A percentile compares a stretch with the other conserved stretches of the same genome.
phyloP scores from a whole-genome alignment of 2,888 invertebrate genomes.

The Heliconius charithonia region DNA sequence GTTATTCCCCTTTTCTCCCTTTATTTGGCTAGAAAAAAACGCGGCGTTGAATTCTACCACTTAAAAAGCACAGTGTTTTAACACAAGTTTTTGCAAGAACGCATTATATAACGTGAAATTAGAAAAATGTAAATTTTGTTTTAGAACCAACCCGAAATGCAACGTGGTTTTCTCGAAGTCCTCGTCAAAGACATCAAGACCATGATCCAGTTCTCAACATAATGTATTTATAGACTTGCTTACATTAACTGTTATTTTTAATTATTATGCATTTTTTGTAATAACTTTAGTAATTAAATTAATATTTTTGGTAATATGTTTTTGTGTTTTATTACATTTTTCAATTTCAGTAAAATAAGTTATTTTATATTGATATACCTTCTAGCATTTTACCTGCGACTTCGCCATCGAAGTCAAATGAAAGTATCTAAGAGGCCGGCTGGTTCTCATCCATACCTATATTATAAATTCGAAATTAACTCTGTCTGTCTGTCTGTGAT shows the following conservation, averaged over 20 bases:
- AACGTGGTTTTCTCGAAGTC: slow-evolving; percentile 89
- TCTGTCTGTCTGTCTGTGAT: too few relatives aligned
- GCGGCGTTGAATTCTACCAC: too few relatives aligned
- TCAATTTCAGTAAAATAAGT: not conserved
- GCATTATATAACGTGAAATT: not conserved
- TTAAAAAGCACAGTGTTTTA: too few relatives aligned
- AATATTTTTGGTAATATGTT: slow-evolving; percentile 15
- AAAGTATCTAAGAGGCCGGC: too few relatives aligned
- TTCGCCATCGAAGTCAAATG: too few relatives aligned
- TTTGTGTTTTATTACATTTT: not conserved
- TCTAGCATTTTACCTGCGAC: too few relatives aligned
- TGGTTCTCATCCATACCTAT: too few relatives aligned
- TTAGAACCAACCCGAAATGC: slow-evolving; percentile 85
- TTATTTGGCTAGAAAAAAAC: too few relatives aligned
- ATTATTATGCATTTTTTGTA: slow-evolving; percentile 27
- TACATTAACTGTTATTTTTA: slow-evolving; percentile 24
- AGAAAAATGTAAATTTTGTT: not conserved
- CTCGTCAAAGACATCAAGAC: slow-evolving; percentile 91
- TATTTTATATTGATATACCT: too few relatives aligned
- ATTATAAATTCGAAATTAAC: too few relatives aligned
- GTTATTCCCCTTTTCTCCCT: too few relatives aligned
- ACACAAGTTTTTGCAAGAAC: too few relatives aligned
- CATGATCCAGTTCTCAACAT: slow-evolving; percentile 90
- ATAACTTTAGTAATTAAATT: slow-evolving; percentile 25
- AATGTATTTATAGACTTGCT: slow-evolving; percentile 39